Conservation (phyloP, 2,113 vertebrate species). For the Passerina amoena region DNA sequence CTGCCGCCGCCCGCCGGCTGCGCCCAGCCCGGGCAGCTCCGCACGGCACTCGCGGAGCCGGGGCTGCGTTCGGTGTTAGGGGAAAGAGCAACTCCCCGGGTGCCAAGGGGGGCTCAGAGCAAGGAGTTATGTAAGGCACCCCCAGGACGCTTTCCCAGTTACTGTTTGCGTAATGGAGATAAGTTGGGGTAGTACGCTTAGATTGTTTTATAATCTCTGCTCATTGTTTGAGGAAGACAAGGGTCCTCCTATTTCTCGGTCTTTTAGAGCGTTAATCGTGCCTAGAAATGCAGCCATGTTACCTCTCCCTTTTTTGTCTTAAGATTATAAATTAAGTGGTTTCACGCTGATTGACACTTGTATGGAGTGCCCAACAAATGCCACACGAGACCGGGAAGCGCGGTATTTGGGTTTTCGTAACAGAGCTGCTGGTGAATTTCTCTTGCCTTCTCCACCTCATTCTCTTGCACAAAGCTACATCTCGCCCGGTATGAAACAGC, state of each 20-base stretch:
- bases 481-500: not conserved
- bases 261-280: not conserved
- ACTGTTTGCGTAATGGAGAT: not conserved
- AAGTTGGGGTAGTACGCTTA: not conserved
- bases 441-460: not conserved
- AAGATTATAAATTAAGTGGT: not conserved
- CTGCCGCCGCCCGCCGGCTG: not conserved
- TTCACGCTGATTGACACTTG: not conserved
- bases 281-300: constrained; percentile 27
- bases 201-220: not conserved
- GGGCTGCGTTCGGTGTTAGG: fast-evolving
- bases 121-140: constrained; percentile 30
- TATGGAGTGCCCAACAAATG: not conserved
- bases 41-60: not conserved
- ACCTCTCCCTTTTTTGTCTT: not conserved
- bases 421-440: not conserved
- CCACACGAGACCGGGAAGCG: not conserved
- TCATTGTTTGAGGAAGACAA: not conserved
- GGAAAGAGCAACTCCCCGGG: not conserved
- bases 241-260: not conserved
- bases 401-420: not conserved
- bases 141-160: not conserved
- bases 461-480: not conserved
- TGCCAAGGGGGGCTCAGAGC: not conserved
- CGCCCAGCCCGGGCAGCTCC: not conserved